These are phyloP conservation scores for Achatina immaculata DNA, from an alignment of 1,140 invertebrate genomes.

Conservation along the genomic window DNA sequence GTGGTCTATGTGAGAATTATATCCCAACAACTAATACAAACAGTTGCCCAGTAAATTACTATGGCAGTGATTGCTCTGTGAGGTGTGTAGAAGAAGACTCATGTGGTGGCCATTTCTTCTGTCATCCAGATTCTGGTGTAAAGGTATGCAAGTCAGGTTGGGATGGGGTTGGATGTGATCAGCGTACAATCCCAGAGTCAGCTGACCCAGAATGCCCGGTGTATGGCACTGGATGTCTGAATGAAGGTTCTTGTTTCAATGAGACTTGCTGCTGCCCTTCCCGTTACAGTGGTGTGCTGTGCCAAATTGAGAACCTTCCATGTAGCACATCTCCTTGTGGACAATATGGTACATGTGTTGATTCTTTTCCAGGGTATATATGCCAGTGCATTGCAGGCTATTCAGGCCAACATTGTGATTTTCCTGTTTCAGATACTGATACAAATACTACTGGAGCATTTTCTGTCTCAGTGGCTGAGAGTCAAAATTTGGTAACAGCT, in stretches of 20 bases:
- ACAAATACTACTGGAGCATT: background rate
- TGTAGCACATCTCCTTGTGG: conserved; percentile 47
- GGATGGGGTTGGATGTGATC: conserved; percentile 35
- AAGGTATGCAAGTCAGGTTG: conserved; percentile 42
- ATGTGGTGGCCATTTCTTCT: conserved; percentile 44
- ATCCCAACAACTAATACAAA: conserved; percentile 14
- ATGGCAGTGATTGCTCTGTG: conserved; percentile 36
- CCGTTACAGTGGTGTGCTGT: conserved; percentile 33
- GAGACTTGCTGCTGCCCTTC: conserved; percentile 38
- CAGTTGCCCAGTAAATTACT: conserved; percentile 36
- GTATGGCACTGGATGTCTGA: conserved; percentile 23
- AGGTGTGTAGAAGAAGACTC: conserved; percentile 37
- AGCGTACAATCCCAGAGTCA: conserved; percentile 11
- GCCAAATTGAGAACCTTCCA: conserved; percentile 38
- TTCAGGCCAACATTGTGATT: conserved; percentile 49
- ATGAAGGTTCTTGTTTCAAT: conserved; percentile 46
- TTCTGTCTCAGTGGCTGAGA: too few relatives aligned
- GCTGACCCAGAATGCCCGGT: conserved; percentile 42
- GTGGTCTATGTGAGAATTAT: conserved; percentile 31
- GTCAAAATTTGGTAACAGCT: too few relatives aligned
- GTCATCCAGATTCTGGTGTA: conserved; percentile 30
- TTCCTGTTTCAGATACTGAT: background rate
- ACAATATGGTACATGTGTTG: conserved; percentile 38
- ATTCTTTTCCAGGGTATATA: conserved; percentile 35
- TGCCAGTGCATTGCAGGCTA: conserved; percentile 71